These are phyloP conservation scores for Apotomis turbidana DNA, from an alignment of 2,888 invertebrate species.

Conservation along the genomic window DNA sequence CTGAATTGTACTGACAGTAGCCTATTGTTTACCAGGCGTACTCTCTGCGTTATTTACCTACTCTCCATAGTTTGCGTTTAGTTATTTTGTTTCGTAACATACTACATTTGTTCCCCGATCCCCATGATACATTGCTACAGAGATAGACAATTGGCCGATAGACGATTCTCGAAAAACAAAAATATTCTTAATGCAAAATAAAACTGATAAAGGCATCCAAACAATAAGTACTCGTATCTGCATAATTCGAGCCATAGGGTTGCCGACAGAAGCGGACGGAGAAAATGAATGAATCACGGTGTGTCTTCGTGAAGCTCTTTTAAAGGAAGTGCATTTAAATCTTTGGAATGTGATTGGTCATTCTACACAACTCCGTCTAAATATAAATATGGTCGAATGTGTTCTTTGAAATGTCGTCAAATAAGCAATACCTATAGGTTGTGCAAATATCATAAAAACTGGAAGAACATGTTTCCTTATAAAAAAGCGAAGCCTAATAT, in stretches of 20 bases:
- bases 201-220: neutral
- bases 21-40: neutral
- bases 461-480: too few relatives aligned
- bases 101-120: slow-evolving; percentile 23
- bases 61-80: slow-evolving; percentile 15
- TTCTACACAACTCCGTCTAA: too few relatives aligned
- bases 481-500: too few relatives aligned
- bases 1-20: neutral
- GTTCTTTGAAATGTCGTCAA: too few relatives aligned
- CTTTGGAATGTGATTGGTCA: too few relatives aligned
- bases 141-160: slow-evolving; percentile 29
- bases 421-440: too few relatives aligned
- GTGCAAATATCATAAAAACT: too few relatives aligned
- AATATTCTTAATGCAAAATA: neutral
- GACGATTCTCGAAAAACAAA: neutral
- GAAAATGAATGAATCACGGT: too few relatives aligned
- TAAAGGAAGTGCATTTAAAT: too few relatives aligned
- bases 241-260: neutral
- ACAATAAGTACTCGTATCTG: neutral
- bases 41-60: slow-evolving; percentile 15
- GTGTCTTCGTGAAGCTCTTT: too few relatives aligned
- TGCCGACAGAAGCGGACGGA: too few relatives aligned
- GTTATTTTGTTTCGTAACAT: slow-evolving; percentile 28
- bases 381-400: too few relatives aligned
- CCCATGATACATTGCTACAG: slow-evolving; percentile 23